phyloP scores from a whole-genome alignment of 2,888 invertebrate genomes.

The Amblyteles armatorius region DNA sequence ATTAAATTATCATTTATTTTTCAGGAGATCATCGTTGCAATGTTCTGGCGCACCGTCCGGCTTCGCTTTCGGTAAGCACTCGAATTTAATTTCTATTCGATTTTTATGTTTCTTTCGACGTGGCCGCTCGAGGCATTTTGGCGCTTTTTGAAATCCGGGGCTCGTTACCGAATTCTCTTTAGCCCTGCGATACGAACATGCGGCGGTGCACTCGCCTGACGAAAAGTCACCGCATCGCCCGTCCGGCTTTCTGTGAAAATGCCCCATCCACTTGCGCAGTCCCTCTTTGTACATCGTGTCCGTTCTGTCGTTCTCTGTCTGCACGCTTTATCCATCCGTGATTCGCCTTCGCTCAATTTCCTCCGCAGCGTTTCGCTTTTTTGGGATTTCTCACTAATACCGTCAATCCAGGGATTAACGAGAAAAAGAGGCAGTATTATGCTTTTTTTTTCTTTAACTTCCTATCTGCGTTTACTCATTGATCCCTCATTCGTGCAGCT shows the following conservation, averaged over 20 bases:
- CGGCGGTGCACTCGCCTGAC: constrained; percentile 60
- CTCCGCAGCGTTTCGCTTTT: constrained; percentile 28
- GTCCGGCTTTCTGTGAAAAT: background rate
- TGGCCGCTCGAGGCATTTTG: constrained; percentile 20
- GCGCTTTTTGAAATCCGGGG: constrained; percentile 42
- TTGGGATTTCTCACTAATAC: constrained; percentile 42
- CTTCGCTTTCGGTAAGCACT: background rate
- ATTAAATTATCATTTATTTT: background rate
- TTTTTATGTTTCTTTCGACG: background rate
- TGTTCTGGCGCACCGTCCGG: too few relatives aligned
- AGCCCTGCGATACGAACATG: constrained; percentile 53
- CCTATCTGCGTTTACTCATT: constrained; percentile 2
- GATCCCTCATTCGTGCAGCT: constrained; percentile 8
- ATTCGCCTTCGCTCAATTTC: constrained; percentile 56
- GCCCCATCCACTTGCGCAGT: background rate
- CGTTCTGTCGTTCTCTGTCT: constrained; percentile 47
- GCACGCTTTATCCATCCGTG: constrained; percentile 37
- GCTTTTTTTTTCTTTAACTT: constrained; percentile 2
- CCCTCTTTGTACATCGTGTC: constrained; percentile 56
- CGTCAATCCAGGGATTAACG: constrained; percentile 46
- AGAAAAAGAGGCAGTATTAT: background rate
- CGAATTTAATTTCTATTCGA: background rate
- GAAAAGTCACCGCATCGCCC: constrained; percentile 48
- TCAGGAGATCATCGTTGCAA: too few relatives aligned
- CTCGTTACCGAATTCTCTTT: constrained; percentile 67